phyloP scores from a whole-genome alignment of 2,888 invertebrate genomes.

The Torymus tubicola region DNA sequence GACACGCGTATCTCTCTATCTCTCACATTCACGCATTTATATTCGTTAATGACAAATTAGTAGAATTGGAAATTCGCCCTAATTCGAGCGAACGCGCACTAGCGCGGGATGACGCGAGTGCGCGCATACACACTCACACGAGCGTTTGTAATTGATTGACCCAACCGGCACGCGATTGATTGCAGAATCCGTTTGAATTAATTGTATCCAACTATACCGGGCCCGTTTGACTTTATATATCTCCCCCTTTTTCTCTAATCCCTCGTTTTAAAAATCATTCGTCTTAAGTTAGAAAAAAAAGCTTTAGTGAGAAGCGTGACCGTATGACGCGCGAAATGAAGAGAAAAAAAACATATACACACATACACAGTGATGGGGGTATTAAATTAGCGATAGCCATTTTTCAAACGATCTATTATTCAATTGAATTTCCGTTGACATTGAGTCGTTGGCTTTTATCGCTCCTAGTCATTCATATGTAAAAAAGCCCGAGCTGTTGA shows the following conservation, averaged over 20 bases:
- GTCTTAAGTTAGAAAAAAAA: constrained; percentile 33
- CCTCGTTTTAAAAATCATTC: constrained; percentile 45
- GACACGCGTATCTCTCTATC: no score
- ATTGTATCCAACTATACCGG: constrained; percentile 39
- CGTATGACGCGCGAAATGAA: not conserved
- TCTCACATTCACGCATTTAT: constrained; percentile 20
- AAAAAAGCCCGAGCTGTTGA: not conserved
- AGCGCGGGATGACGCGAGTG: constrained; percentile 19
- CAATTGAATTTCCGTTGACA: constrained; percentile 20
- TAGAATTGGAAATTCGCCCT: constrained; percentile 48
- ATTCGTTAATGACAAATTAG: constrained; percentile 54
- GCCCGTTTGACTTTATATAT: no score
- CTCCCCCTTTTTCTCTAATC: constrained; percentile 19
- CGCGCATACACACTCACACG: constrained; percentile 15
- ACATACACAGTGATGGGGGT: not conserved
- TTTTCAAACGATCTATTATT: constrained; percentile 42
- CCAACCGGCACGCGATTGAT: constrained; percentile 45
- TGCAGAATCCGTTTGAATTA: constrained; percentile 52
- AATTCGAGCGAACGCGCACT: constrained; percentile 29
- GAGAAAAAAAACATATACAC: not conserved
- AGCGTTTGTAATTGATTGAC: constrained; percentile 44
- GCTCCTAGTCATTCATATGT: not conserved
- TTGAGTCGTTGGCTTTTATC: constrained; percentile 1
- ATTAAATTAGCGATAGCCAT: constrained; percentile 35
- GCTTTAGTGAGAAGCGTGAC: not conserved